Evolutionary conservation across 2,797 vertebrate genomes (phyloP).

Genomic region (Tympanoctomys barrerae): DNA sequence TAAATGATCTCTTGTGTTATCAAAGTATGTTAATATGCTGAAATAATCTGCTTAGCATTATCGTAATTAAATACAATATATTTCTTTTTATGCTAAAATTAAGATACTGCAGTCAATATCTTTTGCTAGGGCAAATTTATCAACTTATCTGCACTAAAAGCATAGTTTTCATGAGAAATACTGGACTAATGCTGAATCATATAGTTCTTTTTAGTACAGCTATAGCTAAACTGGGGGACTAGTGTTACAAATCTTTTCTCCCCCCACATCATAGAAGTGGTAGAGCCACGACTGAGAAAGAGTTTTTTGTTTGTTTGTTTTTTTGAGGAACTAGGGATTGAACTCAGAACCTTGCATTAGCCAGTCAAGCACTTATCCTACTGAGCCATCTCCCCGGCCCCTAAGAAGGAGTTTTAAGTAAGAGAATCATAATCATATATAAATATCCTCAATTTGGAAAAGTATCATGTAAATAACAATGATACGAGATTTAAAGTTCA

Average conservation of each 20-base stretch:
- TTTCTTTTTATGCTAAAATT: conserved; percentile 43
- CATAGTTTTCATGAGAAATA: conserved; percentile 51
- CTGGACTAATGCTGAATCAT: background rate
- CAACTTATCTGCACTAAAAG: conserved; percentile 7
- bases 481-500: conserved; percentile 30
- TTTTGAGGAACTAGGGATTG: no score
- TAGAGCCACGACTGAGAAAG: background rate
- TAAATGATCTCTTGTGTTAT: background rate
- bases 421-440: conserved; percentile 24
- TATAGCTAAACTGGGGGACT: background rate
- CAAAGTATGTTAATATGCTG: background rate
- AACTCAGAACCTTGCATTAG: no score
- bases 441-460: conserved; percentile 35
- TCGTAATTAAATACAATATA: conserved; percentile 34
- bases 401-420: background rate
- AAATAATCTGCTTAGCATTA: background rate
- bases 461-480: conserved; percentile 27
- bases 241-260: background rate
- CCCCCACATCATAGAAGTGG: background rate
- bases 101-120: conserved; percentile 31
- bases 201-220: background rate
- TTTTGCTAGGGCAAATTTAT: conserved; percentile 1
- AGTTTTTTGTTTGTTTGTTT: no score
- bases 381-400: no score
- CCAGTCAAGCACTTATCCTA: no score